These are phyloP conservation scores for Drosophila sulfurigaster DNA, from an alignment of 1,140 invertebrate genomes.

Conservation along the genomic window DNA sequence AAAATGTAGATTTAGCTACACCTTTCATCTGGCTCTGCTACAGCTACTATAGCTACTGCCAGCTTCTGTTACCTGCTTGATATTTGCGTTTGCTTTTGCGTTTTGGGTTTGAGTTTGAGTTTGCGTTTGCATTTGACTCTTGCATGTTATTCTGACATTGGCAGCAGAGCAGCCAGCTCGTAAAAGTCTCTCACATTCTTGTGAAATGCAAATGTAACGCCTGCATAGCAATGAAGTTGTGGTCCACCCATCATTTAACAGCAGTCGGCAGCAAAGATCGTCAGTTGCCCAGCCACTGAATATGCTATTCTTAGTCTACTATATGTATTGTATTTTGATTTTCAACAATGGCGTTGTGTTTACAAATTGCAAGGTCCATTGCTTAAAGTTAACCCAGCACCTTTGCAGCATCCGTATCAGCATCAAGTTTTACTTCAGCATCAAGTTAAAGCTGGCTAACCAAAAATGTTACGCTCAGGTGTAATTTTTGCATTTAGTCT, in stretches of 20 bases:
- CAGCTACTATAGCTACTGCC: conserved; percentile 7
- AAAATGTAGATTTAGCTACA: conserved; percentile 74
- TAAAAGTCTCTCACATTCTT: conserved; percentile 68
- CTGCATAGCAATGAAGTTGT: conserved; percentile 65
- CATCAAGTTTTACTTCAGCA: neutral
- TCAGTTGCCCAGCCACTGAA: neutral
- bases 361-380: conserved; percentile 54
- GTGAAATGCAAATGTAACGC: conserved; percentile 71
- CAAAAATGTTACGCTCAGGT: conserved; percentile 64
- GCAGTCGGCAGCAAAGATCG: neutral
- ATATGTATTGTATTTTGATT: conserved; percentile 47
- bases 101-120: neutral
- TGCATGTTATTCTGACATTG: conserved; percentile 73
- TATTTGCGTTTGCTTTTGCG: conserved; percentile 28
- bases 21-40: conserved; percentile 35
- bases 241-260: conserved; percentile 4
- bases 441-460: conserved; percentile 36
- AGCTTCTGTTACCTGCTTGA: conserved; percentile 9
- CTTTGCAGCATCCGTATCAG: neutral
- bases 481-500: conserved; percentile 79
- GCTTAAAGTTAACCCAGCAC: conserved; percentile 26
- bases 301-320: neutral
- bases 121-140: conserved; percentile 14
- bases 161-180: conserved; percentile 63
- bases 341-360: conserved; percentile 39